Percentiles rank a stretch among this genome's conserved stretches.
These are phyloP conservation scores for Tenualosa ilisha DNA, from an alignment of 2,797 vertebrate genomes.

Conservation along the genomic window DNA sequence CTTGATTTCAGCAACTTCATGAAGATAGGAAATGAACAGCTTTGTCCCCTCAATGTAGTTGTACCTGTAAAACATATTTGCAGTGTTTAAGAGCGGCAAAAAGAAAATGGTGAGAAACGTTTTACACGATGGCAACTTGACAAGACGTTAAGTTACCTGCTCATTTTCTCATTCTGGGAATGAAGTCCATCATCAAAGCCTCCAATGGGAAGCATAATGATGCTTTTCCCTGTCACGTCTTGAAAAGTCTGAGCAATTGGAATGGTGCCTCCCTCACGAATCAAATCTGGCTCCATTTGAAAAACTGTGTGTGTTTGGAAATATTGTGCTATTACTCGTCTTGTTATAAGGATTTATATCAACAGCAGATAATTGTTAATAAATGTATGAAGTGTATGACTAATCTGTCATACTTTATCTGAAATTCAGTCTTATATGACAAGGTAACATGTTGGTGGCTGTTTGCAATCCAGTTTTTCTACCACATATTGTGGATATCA, in stretches of 20 bases:
- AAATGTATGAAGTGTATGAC: not conserved
- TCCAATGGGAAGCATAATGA: constrained; percentile 90
- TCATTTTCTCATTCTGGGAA: constrained; percentile 94
- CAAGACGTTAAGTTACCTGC: constrained; percentile 75
- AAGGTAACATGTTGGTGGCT: not conserved
- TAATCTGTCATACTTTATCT: not conserved
- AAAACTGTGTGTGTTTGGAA: constrained; percentile 76
- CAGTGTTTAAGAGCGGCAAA: not conserved
- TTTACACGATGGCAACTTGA: not conserved
- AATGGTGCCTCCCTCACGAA: constrained; percentile 88
- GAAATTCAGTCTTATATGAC: not conserved
- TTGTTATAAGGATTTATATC: not conserved
- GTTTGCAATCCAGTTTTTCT: not conserved
- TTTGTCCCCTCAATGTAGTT: constrained; percentile 92
- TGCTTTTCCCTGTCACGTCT: constrained; percentile 77
- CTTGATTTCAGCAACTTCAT: constrained; percentile 72
- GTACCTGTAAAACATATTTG: constrained; percentile 66
- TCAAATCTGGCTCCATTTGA: constrained; percentile 83
- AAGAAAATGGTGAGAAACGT: not conserved
- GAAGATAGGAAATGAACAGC: constrained; percentile 78
- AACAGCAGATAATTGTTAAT: not conserved
- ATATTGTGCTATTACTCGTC: not conserved
- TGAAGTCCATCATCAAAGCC: constrained; percentile 87
- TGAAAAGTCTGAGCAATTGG: constrained; percentile 86
- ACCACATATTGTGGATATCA: not conserved